These are phyloP conservation scores for Cynopterus sphinx DNA, from an alignment of 2,797 vertebrate genomes.

Conservation along the genomic window DNA sequence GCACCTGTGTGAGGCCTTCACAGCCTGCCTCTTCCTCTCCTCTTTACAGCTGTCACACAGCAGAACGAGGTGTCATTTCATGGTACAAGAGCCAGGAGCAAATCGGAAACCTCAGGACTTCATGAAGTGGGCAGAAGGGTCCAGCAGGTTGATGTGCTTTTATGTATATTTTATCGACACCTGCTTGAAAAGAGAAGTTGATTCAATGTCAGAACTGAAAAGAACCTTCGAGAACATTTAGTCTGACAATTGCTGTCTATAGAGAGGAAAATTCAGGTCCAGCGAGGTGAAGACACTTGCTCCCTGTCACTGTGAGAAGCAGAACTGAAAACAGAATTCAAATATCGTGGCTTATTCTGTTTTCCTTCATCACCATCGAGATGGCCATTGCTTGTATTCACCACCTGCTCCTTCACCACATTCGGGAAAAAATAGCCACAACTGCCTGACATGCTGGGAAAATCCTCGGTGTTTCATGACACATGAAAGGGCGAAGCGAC, in stretches of 20 bases:
- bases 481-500: background rate
- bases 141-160: background rate
- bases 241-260: background rate
- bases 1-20: background rate
- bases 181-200: background rate
- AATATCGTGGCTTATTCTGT: background rate
- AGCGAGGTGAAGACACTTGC: background rate
- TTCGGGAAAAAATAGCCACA: background rate
- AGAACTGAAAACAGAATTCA: background rate
- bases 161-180: background rate
- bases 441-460: background rate
- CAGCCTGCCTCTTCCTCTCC: background rate
- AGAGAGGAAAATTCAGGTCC: background rate
- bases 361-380: background rate
- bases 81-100: background rate
- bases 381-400: background rate
- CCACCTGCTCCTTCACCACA: fast-evolving
- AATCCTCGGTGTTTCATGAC: background rate
- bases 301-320: background rate
- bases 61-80: background rate
- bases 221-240: background rate
- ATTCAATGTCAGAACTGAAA: background rate
- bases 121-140: background rate
- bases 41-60: background rate
- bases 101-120: background rate